Conservation (phyloP, 1,140 invertebrate genomes). For the Drosophila athabasca region DNA sequence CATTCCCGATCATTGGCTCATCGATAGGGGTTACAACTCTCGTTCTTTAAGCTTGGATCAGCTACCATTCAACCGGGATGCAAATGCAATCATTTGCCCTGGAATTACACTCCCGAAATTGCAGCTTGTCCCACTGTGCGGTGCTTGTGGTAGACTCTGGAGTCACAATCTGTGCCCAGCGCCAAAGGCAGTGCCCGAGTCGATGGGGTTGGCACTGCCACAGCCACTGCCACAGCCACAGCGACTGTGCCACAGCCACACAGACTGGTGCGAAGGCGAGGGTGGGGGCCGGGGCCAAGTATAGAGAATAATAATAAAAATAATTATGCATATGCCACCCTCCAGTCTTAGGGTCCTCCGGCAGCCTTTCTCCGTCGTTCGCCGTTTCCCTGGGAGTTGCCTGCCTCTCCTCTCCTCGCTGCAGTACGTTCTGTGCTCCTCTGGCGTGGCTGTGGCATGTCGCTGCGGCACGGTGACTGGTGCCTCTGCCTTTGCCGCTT, state of each 20-base stretch:
- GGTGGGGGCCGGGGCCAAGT: not conserved
- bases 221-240: not conserved
- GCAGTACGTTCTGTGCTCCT: no score
- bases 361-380: no score
- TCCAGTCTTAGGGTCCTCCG: conserved; percentile 19
- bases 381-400: not conserved
- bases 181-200: not conserved
- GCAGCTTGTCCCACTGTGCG: conserved; percentile 8
- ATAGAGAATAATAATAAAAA: conserved; percentile 79
- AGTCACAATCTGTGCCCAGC: conserved; percentile 51
- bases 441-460: no score
- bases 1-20: no score
- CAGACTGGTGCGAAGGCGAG: no score
- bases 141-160: conserved; percentile 39
- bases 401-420: not conserved
- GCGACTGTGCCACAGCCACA: conserved; percentile 11
- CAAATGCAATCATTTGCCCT: no score
- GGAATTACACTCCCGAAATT: no score
- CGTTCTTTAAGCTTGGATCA: no score
- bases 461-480: no score
- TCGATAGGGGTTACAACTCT: no score
- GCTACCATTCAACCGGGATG: no score
- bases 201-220: conserved; percentile 2
- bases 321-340: conserved; percentile 80
- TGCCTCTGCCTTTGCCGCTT: conserved; percentile 10